A percentile compares a stretch with the other conserved stretches of the same genome.
Evolutionary conservation across 2,888 invertebrate species (phyloP).

Genomic region (Aquatica leii): DNA sequence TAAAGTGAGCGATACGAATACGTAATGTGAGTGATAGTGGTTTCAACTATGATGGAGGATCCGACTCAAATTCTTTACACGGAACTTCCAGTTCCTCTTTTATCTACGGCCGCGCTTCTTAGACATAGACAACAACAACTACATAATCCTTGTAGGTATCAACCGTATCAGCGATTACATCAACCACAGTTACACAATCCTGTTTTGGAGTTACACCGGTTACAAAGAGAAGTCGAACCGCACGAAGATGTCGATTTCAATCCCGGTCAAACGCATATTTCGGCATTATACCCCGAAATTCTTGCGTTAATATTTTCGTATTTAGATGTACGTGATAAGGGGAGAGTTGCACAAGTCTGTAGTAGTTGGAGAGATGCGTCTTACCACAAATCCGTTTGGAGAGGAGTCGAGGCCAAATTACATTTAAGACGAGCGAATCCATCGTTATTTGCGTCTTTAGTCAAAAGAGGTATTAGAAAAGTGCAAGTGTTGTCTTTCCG

Average conservation of each 20-base stretch:
- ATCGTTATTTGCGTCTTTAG: conserved; percentile 85
- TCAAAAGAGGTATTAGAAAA: conserved; percentile 85
- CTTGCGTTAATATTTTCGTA: conserved; percentile 91
- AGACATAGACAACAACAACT: conserved; percentile 63
- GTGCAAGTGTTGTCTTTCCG: conserved; percentile 89
- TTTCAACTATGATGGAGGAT: conserved; percentile 62
- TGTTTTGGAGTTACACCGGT: conserved; percentile 54
- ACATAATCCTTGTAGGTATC: conserved; percentile 63
- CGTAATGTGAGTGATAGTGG: conserved; percentile 60
- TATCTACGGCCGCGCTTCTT: conserved; percentile 62
- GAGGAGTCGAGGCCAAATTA: conserved; percentile 89
- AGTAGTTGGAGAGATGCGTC: conserved; percentile 91
- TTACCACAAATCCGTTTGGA: conserved; percentile 92
- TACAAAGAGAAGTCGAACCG: conserved; percentile 42
- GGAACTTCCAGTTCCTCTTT: conserved; percentile 66
- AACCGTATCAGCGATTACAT: conserved; percentile 73
- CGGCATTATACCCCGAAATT: conserved; percentile 90
- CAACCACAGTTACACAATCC: conserved; percentile 67
- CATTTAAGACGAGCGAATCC: conserved; percentile 86
- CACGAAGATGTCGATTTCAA: conserved; percentile 43
- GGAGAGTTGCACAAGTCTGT: conserved; percentile 90
- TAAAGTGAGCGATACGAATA: conserved; percentile 50
- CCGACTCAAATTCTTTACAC: conserved; percentile 66
- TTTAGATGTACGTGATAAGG: conserved; percentile 87
- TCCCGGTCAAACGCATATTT: conserved; percentile 76